These are phyloP conservation scores for Pollimyrus isidori DNA, from an alignment of 2,113 vertebrate species.

Conservation along the genomic window DNA sequence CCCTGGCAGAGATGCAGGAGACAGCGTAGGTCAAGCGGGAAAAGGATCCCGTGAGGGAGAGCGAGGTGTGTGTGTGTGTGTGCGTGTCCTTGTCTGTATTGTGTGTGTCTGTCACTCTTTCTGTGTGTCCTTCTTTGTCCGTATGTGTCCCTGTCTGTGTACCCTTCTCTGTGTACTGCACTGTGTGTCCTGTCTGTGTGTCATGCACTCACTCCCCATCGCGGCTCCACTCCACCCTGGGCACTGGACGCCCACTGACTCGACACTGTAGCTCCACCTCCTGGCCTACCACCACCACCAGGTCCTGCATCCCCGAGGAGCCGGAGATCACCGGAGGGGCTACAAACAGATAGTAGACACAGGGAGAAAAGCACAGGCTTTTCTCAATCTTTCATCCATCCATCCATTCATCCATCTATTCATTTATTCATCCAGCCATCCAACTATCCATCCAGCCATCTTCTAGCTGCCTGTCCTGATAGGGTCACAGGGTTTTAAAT, in stretches of 20 bases:
- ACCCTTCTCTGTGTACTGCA: neutral
- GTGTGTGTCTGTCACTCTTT: neutral
- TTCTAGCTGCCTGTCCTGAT: neutral
- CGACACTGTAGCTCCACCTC: slow-evolving; percentile 65
- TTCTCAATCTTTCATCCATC: neutral
- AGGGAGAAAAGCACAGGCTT: slow-evolving; percentile 6
- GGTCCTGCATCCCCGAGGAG: slow-evolving; percentile 57
- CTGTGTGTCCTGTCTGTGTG: neutral
- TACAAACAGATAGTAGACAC: slow-evolving; percentile 32
- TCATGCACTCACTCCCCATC: slow-evolving; percentile 69
- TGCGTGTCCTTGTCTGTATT: neutral
- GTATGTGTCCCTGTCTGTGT: neutral
- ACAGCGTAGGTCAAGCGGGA: neutral
- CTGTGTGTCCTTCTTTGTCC: neutral
- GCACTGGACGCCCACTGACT: slow-evolving; percentile 60
- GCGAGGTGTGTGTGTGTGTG: slow-evolving; percentile 4
- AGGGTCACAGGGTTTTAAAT: neutral
- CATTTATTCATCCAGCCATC: neutral
- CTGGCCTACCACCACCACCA: slow-evolving; percentile 57
- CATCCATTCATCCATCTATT: neutral
- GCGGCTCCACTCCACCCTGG: slow-evolving; percentile 75
- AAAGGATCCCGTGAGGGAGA: neutral
- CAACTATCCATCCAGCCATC: neutral
- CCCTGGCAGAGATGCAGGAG: slow-evolving; percentile 43
- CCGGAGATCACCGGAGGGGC: slow-evolving; percentile 71